phyloP scores from a whole-genome alignment of 2,113 vertebrate genomes.

The Phycodurus eques region DNA sequence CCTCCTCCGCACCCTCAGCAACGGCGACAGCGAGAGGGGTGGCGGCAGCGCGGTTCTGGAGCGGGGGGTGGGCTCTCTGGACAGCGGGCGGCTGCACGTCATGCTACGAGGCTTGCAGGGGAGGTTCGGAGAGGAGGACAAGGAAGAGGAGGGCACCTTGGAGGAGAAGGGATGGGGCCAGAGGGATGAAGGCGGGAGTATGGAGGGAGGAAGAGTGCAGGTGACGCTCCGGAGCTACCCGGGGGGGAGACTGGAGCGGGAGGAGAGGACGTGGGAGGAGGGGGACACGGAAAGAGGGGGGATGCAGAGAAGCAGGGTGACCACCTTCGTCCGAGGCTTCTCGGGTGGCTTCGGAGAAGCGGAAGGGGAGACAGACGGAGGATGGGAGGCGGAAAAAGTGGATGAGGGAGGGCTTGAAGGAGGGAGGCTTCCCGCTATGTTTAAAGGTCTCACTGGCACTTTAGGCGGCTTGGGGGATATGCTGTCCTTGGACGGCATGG shows the following conservation, averaged over 20 bases:
- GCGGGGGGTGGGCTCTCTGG: conserved; percentile 57
- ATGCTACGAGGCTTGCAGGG: conserved; percentile 68
- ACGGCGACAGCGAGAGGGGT: conserved; percentile 71
- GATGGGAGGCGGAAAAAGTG: conserved; percentile 58
- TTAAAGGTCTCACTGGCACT: conserved; percentile 63
- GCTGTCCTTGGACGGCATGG: conserved; percentile 80
- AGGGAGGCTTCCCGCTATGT: conserved; percentile 60
- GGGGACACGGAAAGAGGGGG: conserved; percentile 57
- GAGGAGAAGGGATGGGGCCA: conserved; percentile 57
- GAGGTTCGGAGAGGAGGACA: conserved; percentile 53
- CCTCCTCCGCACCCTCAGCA: conserved; percentile 92
- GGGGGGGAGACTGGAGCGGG: conserved; percentile 57
- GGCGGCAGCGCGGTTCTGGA: conserved; percentile 47
- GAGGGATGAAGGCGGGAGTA: conserved; percentile 49
- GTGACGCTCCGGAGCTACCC: conserved; percentile 69
- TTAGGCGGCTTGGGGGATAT: conserved; percentile 89
- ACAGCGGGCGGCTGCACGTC: conserved; percentile 58
- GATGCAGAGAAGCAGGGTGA: conserved; percentile 64
- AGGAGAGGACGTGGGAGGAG: conserved; percentile 68
- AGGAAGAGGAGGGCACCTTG: conserved; percentile 55
- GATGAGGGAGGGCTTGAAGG: conserved; percentile 54
- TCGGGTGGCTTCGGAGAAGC: conserved; percentile 59
- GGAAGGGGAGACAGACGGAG: conserved; percentile 47
- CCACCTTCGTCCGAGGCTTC: conserved; percentile 64
- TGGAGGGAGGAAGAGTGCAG: conserved; percentile 66